Evolutionary conservation across 2,888 invertebrate genomes (phyloP).

Genomic region (Ischnura elegans): DNA sequence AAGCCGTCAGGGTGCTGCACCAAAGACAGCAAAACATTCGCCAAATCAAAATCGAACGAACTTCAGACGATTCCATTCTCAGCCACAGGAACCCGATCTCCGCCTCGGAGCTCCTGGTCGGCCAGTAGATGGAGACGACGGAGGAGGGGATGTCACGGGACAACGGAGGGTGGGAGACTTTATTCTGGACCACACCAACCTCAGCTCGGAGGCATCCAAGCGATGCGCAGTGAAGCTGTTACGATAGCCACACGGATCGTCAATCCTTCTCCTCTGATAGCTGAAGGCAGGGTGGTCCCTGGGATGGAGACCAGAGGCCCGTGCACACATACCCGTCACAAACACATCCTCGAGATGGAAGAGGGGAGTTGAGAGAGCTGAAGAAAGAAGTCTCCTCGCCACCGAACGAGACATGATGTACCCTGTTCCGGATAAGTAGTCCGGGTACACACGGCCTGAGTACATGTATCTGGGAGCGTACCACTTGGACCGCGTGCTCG

Average conservation of each 20-base stretch:
- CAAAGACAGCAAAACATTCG: background rate
- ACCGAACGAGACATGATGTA: conserved; percentile 87
- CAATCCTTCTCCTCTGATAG: conserved; percentile 79
- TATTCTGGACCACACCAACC: conserved; percentile 57
- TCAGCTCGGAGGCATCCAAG: conserved; percentile 52
- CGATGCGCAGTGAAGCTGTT: conserved; percentile 64
- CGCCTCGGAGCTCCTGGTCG: conserved; percentile 42
- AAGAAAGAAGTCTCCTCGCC: conserved; percentile 83
- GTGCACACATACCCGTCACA: conserved; percentile 87
- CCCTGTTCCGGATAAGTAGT: conserved; percentile 90
- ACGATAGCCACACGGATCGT: conserved; percentile 78
- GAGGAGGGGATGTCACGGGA: conserved; percentile 39
- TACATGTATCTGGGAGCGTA: conserved; percentile 91
- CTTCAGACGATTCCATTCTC: background rate
- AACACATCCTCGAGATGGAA: conserved; percentile 90
- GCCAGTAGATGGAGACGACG: conserved; percentile 40
- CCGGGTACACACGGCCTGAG: conserved; percentile 85
- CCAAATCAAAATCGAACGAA: background rate
- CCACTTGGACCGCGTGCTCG: conserved; percentile 89
- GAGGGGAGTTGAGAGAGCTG: conserved; percentile 84
- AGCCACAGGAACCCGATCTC: conserved; percentile 45
- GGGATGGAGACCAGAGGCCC: conserved; percentile 81
- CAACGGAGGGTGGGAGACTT: conserved; percentile 42
- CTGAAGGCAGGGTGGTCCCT: conserved; percentile 84
- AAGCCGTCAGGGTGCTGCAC: background rate